phyloP scores from a whole-genome alignment of 2,888 invertebrate species.

The Patella ulyssiponensis region DNA sequence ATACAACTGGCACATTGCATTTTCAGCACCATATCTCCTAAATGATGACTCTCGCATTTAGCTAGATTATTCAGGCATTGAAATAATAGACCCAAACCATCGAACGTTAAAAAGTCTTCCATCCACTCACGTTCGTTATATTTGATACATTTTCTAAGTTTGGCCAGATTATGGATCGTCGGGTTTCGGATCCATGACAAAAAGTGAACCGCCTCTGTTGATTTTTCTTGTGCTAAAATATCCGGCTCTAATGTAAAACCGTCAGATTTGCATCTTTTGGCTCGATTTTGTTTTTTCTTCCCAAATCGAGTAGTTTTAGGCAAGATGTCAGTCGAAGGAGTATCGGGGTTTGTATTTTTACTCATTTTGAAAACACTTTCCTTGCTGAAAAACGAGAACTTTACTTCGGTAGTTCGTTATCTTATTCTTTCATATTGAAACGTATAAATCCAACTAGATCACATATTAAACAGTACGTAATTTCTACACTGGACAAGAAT shows the following conservation, averaged over 20 bases:
- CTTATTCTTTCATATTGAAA: too few relatives aligned
- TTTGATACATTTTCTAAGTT: slow-evolving; percentile 56
- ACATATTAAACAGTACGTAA: too few relatives aligned
- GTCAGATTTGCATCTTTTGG: slow-evolving; percentile 61
- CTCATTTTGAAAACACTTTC: too few relatives aligned
- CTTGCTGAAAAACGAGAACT: too few relatives aligned
- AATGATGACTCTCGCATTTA: slow-evolving; percentile 50
- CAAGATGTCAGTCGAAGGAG: too few relatives aligned
- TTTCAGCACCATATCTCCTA: slow-evolving; percentile 65
- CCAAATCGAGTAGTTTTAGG: slow-evolving; percentile 37
- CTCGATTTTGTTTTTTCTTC: slow-evolving; percentile 56
- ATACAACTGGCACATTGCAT: slow-evolving; percentile 73
- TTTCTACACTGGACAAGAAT: too few relatives aligned
- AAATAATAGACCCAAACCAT: slow-evolving; percentile 61
- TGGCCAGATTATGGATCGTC: slow-evolving; percentile 57
- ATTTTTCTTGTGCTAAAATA: slow-evolving; percentile 50
- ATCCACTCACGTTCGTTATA: slow-evolving; percentile 64
- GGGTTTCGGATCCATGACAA: slow-evolving; percentile 61
- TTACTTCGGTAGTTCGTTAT: too few relatives aligned
- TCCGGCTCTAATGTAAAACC: slow-evolving; percentile 61
- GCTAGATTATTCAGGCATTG: slow-evolving; percentile 59
- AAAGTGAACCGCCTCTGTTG: slow-evolving; percentile 45
- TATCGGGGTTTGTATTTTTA: too few relatives aligned
- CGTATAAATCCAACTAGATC: too few relatives aligned
- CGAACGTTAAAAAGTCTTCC: slow-evolving; percentile 61